Base-by-base conservation (phyloP, 2,797 vertebrate species). In the Paedocypris micromegethes region DNA sequence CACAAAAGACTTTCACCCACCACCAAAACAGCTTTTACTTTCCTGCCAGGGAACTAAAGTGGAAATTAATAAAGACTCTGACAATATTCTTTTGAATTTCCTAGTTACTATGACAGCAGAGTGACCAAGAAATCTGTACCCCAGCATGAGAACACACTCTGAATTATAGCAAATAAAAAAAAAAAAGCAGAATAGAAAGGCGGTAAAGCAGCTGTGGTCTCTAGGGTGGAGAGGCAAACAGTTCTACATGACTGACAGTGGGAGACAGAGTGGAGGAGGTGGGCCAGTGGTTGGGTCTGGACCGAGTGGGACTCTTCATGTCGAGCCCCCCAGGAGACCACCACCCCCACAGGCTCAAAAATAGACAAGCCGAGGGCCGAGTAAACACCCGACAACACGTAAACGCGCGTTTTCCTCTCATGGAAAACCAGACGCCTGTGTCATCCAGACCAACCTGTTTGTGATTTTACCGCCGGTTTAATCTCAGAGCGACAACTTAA, bases 381-480 rank as follows among this genome's bases (percentile, higher is more conserved):
- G 51, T 64, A 70, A 70, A 75, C 37, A 72, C 59, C 67, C 52
- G 72, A 45, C 4, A 49, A 72, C 64, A 68, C 55, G 41, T 65
- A 72, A 75, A 73, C 57, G 50, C 60, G 57, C 47, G 59, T 61
- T 73, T 40, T 60, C 61, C 72, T 72, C 72, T 68, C 50, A 50
- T 70, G 77, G 74, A 78, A 74, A 74, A 70, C 62, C 64, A 58
- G 9, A 51, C 50, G 23, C 51, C 54, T 42, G 23, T 43, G 7
- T 58, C 68, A 75, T 77, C 78, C 76, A 45, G 74, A 68, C 62
- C 44, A 69, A 74, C 78, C 76, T 62, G 78, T 80, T 78, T 68
- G 68, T 70, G 59, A 72, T 70, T 74, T 70, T 58, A 70, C 23
- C 47, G 9, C 8, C 3, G 44, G 56, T 68, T 61, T 77, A 77